Conservation (phyloP, 2,113 vertebrate species). For the Melanotaenia duboulayi region DNA sequence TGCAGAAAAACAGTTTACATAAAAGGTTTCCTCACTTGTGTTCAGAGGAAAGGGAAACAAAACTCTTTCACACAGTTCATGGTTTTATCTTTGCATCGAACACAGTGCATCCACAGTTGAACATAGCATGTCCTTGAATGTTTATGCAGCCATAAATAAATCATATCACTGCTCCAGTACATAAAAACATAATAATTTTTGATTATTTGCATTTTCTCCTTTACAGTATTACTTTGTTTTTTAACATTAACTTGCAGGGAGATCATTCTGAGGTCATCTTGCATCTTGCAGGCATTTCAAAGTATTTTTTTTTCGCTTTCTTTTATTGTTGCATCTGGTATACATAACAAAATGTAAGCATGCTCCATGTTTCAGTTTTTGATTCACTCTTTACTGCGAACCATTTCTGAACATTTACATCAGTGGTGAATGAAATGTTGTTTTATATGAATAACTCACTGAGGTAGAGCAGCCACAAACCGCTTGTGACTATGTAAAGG, state of each 20-base stretch:
- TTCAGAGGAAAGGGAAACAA: constrained; percentile 1
- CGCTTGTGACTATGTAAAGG: constrained; percentile 33
- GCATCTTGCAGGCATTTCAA: neutral
- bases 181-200: constrained; percentile 38
- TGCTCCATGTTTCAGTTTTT: neutral
- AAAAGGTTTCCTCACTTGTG: constrained; percentile 2
- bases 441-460: constrained; percentile 2
- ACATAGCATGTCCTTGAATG: constrained; percentile 40
- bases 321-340: neutral
- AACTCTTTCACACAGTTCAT: too few species aligned
- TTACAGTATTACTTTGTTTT: constrained; percentile 4
- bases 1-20: constrained; percentile 23
- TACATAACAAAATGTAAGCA: neutral
- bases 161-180: constrained; percentile 25
- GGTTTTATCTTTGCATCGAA: constrained; percentile 16
- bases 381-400: constrained; percentile 6
- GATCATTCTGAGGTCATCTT: neutral
- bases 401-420: neutral
- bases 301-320: neutral
- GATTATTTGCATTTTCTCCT: constrained; percentile 15
- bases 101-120: constrained; percentile 51
- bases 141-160: constrained; percentile 58
- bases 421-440: neutral
- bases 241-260: constrained; percentile 8
- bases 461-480: neutral